Base-by-base conservation (phyloP, 2,797 vertebrate species). In the Neosilurus hyrtlii region DNA sequence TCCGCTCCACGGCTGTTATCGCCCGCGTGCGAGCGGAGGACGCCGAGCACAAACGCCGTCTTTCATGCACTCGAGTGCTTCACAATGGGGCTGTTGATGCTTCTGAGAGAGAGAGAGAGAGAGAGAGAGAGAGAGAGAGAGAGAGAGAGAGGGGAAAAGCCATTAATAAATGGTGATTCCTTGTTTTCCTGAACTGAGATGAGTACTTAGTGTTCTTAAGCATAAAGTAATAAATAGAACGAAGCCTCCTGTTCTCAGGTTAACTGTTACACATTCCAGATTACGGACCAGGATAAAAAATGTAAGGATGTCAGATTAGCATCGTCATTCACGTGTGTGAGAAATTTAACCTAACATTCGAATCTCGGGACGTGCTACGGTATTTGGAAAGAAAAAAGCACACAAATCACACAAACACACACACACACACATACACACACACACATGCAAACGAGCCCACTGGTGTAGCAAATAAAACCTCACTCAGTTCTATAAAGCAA, bases 31-130 rank as follows among this genome's bases (percentile, higher is more conserved):
- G 70, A 77, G 65, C 56, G 26, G 35, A 74, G 74, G 78, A 80
- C 26, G 70, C 74, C 63, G 54, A 67, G 78, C 79, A 86, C 86
- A 87, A 83, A 80, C 75, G 12, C 61, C 14, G 14, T 82, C 80
- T 84, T 86, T 86, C 80, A 86, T 79, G 51, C 70, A 15, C 30
- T 51, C 70, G 10, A 22, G 30, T 2, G 8, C 14, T 74, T 87
- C 87, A 91, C 86, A 90, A 86, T 86, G 67, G 61, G 68, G 77
- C 88, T 72, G 86, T 83, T 90, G 87, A 88, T 85, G 81, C 83
- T 82, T 63, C 80, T 81, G 43, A 85, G 61, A 77, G 61, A 5
- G 43, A 76, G 80, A 12, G 57, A 65, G 56, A 54, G 74, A 59
- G 30, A 78, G 65, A 66, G 81, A 8, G 24, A 63, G 66, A 66